These are phyloP conservation scores for Erebia ligea DNA, from an alignment of 2,888 invertebrate species.

Conservation along the genomic window DNA sequence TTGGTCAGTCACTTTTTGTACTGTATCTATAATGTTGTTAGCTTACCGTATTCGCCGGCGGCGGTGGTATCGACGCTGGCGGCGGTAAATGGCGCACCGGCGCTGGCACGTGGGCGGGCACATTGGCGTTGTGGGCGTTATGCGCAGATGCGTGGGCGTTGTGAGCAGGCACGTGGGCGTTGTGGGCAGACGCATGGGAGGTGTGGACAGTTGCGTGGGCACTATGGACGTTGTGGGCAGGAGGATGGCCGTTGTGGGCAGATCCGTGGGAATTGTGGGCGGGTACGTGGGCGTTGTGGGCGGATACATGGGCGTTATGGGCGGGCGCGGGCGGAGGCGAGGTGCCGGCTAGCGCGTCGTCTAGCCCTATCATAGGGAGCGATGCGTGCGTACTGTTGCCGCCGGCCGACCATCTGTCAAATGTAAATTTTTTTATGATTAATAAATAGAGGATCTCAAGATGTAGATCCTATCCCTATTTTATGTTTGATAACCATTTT, in stretches of 20 bases:
- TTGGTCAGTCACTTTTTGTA: neutral
- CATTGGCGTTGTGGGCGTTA: slow-evolving; percentile 28
- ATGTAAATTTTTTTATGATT: neutral
- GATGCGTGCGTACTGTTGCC: slow-evolving; percentile 88
- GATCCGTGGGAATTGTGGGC: slow-evolving; percentile 40
- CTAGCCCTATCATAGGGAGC: slow-evolving; percentile 89
- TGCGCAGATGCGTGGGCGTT: slow-evolving; percentile 31
- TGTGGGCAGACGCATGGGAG: slow-evolving; percentile 36
- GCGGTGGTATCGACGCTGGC: slow-evolving; percentile 28
- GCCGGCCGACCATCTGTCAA: slow-evolving; percentile 84
- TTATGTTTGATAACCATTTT: too few relatives aligned
- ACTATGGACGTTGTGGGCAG: slow-evolving; percentile 38
- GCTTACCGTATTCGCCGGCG: slow-evolving; percentile 31
- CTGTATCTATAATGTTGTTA: neutral
- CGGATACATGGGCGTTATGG: slow-evolving; percentile 21
- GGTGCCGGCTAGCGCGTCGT: slow-evolving; percentile 58
- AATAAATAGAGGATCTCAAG: too few relatives aligned
- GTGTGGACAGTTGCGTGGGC: slow-evolving; percentile 47
- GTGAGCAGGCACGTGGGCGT: slow-evolving; percentile 44
- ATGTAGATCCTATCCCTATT: too few relatives aligned
- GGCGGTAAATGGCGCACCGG: slow-evolving; percentile 30
- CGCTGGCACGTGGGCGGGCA: slow-evolving; percentile 31
- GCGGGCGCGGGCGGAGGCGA: slow-evolving; percentile 45
- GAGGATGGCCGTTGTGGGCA: slow-evolving; percentile 45
- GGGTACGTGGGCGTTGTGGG: slow-evolving; percentile 25